Base-by-base conservation (phyloP, 2,888 invertebrate species). In the Pteria penguin region DNA sequence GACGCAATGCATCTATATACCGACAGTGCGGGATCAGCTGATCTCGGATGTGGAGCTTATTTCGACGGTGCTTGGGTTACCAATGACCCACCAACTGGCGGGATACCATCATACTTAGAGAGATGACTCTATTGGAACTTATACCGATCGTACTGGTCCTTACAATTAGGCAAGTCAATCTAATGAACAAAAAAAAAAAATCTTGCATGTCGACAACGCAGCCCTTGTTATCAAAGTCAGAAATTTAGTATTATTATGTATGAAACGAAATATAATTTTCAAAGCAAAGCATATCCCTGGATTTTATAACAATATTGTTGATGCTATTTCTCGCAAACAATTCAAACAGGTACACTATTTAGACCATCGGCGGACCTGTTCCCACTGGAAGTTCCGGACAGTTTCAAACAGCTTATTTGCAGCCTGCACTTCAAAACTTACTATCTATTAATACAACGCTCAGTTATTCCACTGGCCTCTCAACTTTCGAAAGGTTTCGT, bases 261-360 rank as follows among this genome's bases (percentile, higher is more conserved):
- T 69, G 69, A 18, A 22, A 27, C 45, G 45, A 2, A 58, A 26
- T 18, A 45, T 69, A 29, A 36, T 55, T 5, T 72, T 54, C 22
- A 27, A 52, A 22, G 61, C 31, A 54, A n/a, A n/a, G n/a, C n/a
- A n/a, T n/a, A n/a, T n/a, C n/a, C n/a, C n/a, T n/a, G n/a, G n/a
- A n/a, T n/a, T 32, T 26, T 22, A 36, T 31, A 71, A 71, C 33
- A 22, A 33, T 31, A 26, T 63, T 27, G 63, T 57, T 29, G 57
- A 63, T 55, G 22, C 70, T 45, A 60, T 70, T 61, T 70, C 70
- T 60, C 70, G 32, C 22, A n/a, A n/a, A n/a, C n/a, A n/a, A n/a
- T n/a, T n/a, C n/a, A n/a, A n/a, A n/a, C n/a, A n/a, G n/a, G n/a
- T n/a, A n/a, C n/a, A n/a, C n/a, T n/a, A n/a, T n/a, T n/a, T n/a